Percentiles rank a stretch among this genome's conserved stretches.
Evolutionary conservation across 2,888 invertebrate species (phyloP).

Genomic region (Plutella xylostella): DNA sequence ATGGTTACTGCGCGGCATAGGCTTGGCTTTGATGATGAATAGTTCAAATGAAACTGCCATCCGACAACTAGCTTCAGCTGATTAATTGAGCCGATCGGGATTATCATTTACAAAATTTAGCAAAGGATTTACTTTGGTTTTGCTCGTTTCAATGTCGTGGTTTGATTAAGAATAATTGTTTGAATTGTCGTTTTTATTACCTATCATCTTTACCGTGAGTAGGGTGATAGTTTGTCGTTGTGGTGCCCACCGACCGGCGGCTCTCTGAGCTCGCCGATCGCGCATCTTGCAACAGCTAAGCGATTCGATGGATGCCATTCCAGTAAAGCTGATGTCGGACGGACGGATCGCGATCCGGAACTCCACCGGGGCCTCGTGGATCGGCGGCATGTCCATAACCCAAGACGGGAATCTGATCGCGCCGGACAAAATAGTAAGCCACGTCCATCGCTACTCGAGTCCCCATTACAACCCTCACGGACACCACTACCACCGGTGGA

Average conservation of each 20-base stretch:
- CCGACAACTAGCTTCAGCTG: constrained; percentile 45
- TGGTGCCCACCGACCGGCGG: constrained; percentile 47
- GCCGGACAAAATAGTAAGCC: constrained; percentile 63
- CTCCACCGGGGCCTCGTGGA: constrained; percentile 55
- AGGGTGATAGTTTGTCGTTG: constrained; percentile 39
- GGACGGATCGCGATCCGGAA: constrained; percentile 57
- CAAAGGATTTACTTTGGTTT: constrained; percentile 26
- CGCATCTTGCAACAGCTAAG: constrained; percentile 54
- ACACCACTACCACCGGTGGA: constrained; percentile 62
- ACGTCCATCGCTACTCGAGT: constrained; percentile 63
- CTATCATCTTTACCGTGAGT: constrained; percentile 23
- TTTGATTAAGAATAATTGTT: constrained; percentile 41
- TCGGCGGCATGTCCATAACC: constrained; percentile 67
- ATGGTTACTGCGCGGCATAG: constrained; percentile 71
- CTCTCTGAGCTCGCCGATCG: constrained; percentile 33
- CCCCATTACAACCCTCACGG: constrained; percentile 65
- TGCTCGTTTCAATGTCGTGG: constrained; percentile 56
- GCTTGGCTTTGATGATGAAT: constrained; percentile 51
- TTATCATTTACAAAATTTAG: constrained; percentile 26
- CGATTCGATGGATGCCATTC: constrained; percentile 64
- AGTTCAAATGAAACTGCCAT: constrained; percentile 53
- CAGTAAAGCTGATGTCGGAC: constrained; percentile 68
- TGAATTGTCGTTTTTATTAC: constrained; percentile 41
- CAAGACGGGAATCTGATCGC: constrained; percentile 64
- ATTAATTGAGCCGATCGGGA: constrained; percentile 33